Percentiles rank a stretch among this genome's conserved stretches.
Evolutionary conservation across 2,113 vertebrate species (phyloP).

Genomic region (Felis chaus): DNA sequence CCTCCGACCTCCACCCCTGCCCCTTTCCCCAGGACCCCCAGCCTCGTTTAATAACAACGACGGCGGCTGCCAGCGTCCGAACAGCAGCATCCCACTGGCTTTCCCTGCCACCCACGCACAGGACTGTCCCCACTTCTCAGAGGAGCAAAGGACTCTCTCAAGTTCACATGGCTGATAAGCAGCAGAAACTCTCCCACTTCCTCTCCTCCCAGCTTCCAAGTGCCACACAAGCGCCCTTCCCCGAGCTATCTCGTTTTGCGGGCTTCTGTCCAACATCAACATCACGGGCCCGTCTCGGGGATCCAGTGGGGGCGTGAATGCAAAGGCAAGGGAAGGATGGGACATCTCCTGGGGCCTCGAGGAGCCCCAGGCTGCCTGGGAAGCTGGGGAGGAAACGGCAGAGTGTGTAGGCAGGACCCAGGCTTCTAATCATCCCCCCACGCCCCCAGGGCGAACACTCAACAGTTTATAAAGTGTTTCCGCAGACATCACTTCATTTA

Average conservation of each 20-base stretch:
- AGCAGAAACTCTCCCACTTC: not conserved
- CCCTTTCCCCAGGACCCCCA: not conserved
- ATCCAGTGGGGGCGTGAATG: not conserved
- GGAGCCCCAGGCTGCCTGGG: fast-evolving
- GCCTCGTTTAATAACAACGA: fast-evolving
- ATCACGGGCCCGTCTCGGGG: not conserved
- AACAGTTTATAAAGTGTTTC: not conserved
- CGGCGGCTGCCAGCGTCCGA: not conserved
- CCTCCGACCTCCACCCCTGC: not conserved
- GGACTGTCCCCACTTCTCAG: not conserved
- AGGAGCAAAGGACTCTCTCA: not conserved
- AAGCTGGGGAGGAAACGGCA: not conserved
- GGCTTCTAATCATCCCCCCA: not conserved
- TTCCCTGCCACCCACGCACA: fast-evolving
- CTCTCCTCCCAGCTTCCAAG: not conserved
- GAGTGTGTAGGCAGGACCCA: not conserved
- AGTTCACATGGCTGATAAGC: not conserved
- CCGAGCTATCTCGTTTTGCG: not conserved
- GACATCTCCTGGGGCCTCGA: not conserved
- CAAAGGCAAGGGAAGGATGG: not conserved
- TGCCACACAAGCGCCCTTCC: not conserved
- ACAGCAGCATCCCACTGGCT: not conserved
- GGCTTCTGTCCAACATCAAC: not conserved
- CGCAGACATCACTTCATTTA: not conserved
- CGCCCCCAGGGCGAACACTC: not conserved